phyloP scores from a whole-genome alignment of 2,888 invertebrate genomes.

The Diadegma fenestrale region DNA sequence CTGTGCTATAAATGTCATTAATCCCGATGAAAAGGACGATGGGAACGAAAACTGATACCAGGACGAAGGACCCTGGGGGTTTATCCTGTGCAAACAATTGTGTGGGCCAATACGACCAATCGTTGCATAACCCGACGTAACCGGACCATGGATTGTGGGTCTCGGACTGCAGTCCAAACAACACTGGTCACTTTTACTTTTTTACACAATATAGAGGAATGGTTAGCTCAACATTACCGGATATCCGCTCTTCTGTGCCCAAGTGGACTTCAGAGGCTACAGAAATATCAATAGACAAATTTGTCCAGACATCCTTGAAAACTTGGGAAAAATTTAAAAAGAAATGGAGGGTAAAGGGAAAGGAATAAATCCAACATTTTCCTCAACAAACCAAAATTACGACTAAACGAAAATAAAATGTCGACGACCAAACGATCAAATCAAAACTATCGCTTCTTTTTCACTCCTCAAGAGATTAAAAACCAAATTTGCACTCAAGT shows the following conservation, averaged over 20 bases:
- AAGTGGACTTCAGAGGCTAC: constrained; percentile 6
- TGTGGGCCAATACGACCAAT: constrained; percentile 51
- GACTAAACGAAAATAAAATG: background rate
- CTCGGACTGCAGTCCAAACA: constrained; percentile 58
- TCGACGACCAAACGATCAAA: no score
- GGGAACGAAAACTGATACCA: constrained; percentile 37
- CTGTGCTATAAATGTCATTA: constrained; percentile 24
- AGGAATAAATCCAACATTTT: background rate
- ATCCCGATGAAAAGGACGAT: constrained; percentile 25
- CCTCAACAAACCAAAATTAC: background rate
- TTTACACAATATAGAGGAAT: constrained; percentile 36
- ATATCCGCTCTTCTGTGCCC: constrained; percentile 67
- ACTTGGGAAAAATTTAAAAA: constrained; percentile 4
- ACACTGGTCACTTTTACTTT: constrained; percentile 46
- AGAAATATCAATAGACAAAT: constrained; percentile 53
- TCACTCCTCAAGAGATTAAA: background rate
- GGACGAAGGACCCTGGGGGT: constrained; percentile 69
- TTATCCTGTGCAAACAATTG: constrained; percentile 76
- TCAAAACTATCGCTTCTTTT: no score
- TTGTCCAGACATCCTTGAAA: constrained; percentile 15
- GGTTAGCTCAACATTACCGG: constrained; percentile 58
- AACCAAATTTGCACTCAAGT: no score
- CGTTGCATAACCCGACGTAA: constrained; percentile 77
- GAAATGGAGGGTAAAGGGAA: background rate
- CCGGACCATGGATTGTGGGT: constrained; percentile 74